Conservation (phyloP, 1,140 invertebrate genomes). For the Atta texana region DNA sequence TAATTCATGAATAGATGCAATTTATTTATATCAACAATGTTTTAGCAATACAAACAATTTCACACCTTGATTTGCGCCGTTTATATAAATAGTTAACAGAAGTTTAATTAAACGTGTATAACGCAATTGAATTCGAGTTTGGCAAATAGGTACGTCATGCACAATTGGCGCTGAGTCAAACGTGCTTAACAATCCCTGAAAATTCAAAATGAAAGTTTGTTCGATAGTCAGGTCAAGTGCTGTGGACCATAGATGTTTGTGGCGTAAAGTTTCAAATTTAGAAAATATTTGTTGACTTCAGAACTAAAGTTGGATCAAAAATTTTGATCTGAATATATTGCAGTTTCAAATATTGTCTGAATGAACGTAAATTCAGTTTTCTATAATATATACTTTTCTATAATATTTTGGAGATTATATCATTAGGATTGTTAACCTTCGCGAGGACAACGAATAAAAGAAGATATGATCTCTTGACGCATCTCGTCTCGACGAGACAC, state of each 20-base stretch:
- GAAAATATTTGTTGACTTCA: conserved; percentile 13
- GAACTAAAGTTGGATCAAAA: background rate
- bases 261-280: background rate
- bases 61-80: background rate
- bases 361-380: background rate
- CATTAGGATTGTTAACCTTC: background rate
- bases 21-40: background rate
- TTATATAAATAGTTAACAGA: conserved; percentile 35
- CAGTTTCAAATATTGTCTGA: background rate
- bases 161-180: conserved; percentile 51
- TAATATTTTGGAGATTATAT: background rate
- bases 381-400: background rate
- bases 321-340: background rate
- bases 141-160: conserved; percentile 36
- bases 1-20: background rate
- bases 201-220: conserved; percentile 41
- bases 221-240: background rate
- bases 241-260: conserved; percentile 12
- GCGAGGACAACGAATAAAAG: conserved; percentile 12
- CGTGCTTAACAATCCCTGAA: conserved; percentile 57
- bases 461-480: conserved; percentile 6
- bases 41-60: background rate
- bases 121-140: conserved; percentile 50
- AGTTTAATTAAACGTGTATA: conserved; percentile 37
- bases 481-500: conserved; percentile 29